Evolutionary conservation across 2,888 invertebrate species (phyloP).

Genomic region (Argyresthia goedartella): DNA sequence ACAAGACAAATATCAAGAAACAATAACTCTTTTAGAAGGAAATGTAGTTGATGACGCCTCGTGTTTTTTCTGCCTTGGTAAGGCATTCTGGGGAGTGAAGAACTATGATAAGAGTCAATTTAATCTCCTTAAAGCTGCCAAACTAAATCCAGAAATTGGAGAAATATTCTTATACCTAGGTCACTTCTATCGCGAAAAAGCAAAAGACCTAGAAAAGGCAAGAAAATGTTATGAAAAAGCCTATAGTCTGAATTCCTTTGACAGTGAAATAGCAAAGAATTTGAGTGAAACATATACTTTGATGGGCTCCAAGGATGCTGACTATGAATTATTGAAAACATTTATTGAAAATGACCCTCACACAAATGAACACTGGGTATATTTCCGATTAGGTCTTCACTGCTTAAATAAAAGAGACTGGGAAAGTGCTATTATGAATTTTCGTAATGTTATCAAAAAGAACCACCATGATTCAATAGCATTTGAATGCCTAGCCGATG

Average conservation of each 20-base stretch:
- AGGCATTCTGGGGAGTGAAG: conserved; percentile 70
- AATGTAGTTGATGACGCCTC: conserved; percentile 48
- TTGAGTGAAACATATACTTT: conserved; percentile 83
- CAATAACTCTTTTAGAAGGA: conserved; percentile 61
- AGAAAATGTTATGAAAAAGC: conserved; percentile 89
- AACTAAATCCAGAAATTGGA: conserved; percentile 80
- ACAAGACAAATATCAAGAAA: conserved; percentile 63
- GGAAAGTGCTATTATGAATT: conserved; percentile 80
- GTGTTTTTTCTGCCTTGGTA: conserved; percentile 71
- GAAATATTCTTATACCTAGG: conserved; percentile 83
- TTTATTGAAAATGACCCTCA: conserved; percentile 50
- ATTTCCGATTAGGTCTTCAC: conserved; percentile 86
- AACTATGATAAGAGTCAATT: conserved; percentile 73
- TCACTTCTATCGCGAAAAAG: conserved; percentile 75
- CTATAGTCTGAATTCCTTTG: conserved; percentile 77
- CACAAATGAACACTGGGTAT: conserved; percentile 78
- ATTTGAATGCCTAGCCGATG: conserved; percentile 93
- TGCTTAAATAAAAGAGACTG: conserved; percentile 81
- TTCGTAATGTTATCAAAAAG: conserved; percentile 79
- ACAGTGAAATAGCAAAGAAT: conserved; percentile 76
- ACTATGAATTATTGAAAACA: conserved; percentile 72
- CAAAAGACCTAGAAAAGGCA: conserved; percentile 78
- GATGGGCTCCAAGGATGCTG: conserved; percentile 74
- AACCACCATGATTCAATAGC: conserved; percentile 79
- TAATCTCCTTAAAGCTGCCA: conserved; percentile 77